Evolutionary conservation across 2,797 vertebrate genomes (phyloP).

Genomic region (Cuculus canorus): DNA sequence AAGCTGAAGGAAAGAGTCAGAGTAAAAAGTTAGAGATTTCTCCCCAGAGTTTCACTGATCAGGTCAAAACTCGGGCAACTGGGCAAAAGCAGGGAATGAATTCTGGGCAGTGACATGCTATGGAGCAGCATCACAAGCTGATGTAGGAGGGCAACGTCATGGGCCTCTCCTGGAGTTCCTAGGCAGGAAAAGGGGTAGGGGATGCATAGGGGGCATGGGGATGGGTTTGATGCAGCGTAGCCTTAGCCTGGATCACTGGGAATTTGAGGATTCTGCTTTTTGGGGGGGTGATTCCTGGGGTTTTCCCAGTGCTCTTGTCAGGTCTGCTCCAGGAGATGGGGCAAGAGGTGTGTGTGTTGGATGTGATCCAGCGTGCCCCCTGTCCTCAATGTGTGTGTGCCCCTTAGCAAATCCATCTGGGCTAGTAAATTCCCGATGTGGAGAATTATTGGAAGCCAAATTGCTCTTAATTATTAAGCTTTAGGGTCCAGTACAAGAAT

Average conservation of each 20-base stretch:
- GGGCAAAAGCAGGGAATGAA: background rate
- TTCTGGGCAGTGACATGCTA: background rate
- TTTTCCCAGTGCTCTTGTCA: background rate
- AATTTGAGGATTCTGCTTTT: background rate
- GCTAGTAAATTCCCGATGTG: background rate
- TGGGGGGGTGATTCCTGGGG: background rate
- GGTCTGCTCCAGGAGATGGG: background rate
- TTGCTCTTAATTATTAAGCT: background rate
- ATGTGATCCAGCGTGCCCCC: background rate
- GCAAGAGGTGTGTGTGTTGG: background rate
- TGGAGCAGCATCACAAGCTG: background rate
- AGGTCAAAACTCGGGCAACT: background rate
- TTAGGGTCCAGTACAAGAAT: background rate
- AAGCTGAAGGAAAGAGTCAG: background rate
- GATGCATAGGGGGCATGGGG: background rate
- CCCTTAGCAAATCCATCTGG: background rate
- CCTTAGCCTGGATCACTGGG: background rate
- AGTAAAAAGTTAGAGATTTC: background rate
- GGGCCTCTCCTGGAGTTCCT: background rate
- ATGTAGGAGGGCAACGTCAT: background rate
- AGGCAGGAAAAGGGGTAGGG: background rate
- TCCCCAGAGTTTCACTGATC: background rate
- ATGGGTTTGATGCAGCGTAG: accelerated
- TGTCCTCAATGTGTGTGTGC: accelerated
- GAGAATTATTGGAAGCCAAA: background rate